Evolutionary conservation across 1,140 invertebrate species (phyloP).

Genomic region (Penaeus japonicus): DNA sequence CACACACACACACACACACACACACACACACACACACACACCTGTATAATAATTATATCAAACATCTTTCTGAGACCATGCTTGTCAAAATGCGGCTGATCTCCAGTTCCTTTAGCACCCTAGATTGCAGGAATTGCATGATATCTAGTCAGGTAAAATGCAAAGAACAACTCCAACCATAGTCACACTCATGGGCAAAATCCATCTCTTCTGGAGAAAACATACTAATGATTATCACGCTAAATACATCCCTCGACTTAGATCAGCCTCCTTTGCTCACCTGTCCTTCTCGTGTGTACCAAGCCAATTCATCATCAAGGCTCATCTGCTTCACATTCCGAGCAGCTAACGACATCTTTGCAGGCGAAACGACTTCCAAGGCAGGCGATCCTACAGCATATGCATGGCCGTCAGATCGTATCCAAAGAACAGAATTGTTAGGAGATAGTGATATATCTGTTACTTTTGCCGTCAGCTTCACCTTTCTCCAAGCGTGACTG

Average conservation of each 20-base stretch:
- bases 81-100: too few relatives aligned
- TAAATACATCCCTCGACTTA: not conserved
- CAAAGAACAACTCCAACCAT: too few relatives aligned
- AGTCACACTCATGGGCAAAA: not conserved
- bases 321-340: slow-evolving; percentile 18
- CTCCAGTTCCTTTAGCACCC: too few relatives aligned
- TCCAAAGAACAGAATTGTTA: slow-evolving; percentile 18
- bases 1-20: too few relatives aligned
- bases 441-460: slow-evolving; percentile 14
- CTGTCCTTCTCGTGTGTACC: slow-evolving; percentile 22
- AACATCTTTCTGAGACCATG: too few relatives aligned
- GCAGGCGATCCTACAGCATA: slow-evolving; percentile 6
- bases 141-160: too few relatives aligned
- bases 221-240: not conserved
- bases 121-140: too few relatives aligned
- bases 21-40: too few relatives aligned
- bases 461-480: slow-evolving; percentile 15
- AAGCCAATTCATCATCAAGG: slow-evolving; percentile 31
- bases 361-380: not conserved
- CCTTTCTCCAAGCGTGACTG: slow-evolving; percentile 31
- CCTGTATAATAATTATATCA: too few relatives aligned
- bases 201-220: not conserved
- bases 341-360: slow-evolving; percentile 8
- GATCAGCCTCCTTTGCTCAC: not conserved
- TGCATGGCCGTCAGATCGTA: slow-evolving; percentile 8